Evolutionary conservation across 1,140 invertebrate species (phyloP).

Genomic region (Eupeodes corollae): DNA sequence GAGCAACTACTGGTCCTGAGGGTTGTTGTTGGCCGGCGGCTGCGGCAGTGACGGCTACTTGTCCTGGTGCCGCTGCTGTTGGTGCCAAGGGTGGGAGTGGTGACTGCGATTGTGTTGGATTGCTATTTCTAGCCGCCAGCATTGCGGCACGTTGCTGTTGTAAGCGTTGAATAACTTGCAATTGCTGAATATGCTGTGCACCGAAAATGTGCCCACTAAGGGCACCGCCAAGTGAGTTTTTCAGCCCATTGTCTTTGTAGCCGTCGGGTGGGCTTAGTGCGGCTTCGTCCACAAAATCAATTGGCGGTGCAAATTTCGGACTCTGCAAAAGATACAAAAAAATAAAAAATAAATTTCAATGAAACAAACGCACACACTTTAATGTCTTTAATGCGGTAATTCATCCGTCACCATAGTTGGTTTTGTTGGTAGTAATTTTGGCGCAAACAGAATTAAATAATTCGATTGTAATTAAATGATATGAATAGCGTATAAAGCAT

Average conservation of each 20-base stretch:
- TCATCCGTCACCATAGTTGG: too few species aligned
- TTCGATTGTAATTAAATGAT: too few species aligned
- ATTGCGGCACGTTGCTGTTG: slow-evolving; percentile 39
- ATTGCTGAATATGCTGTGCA: slow-evolving; percentile 47
- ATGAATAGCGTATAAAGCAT: too few species aligned
- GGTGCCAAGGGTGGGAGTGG: slow-evolving; percentile 22
- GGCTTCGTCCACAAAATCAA: slow-evolving; percentile 58
- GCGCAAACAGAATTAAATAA: too few species aligned
- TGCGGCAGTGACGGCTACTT: slow-evolving; percentile 11
- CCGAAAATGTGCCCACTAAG: slow-evolving; percentile 48
- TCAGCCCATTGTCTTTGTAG: slow-evolving; percentile 60
- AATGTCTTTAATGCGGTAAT: neutral
- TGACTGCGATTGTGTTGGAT: slow-evolving; percentile 16
- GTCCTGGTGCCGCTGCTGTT: slow-evolving; percentile 3
- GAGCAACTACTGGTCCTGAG: slow-evolving; percentile 1
- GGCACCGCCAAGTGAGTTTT: slow-evolving; percentile 42
- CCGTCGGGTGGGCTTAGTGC: slow-evolving; percentile 75
- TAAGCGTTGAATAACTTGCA: slow-evolving; percentile 42
- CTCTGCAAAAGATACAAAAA: slow-evolving; percentile 29
- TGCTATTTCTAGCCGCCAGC: slow-evolving; percentile 31
- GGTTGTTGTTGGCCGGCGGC: neutral
- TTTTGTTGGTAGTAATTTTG: too few species aligned
- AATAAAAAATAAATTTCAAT: neutral
- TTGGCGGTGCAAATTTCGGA: slow-evolving; percentile 47
- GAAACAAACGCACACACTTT: neutral